A percentile compares a stretch with the other conserved stretches of the same genome.
These are phyloP conservation scores for Synergus itoensis DNA, from an alignment of 2,888 invertebrate species.

Conservation along the genomic window DNA sequence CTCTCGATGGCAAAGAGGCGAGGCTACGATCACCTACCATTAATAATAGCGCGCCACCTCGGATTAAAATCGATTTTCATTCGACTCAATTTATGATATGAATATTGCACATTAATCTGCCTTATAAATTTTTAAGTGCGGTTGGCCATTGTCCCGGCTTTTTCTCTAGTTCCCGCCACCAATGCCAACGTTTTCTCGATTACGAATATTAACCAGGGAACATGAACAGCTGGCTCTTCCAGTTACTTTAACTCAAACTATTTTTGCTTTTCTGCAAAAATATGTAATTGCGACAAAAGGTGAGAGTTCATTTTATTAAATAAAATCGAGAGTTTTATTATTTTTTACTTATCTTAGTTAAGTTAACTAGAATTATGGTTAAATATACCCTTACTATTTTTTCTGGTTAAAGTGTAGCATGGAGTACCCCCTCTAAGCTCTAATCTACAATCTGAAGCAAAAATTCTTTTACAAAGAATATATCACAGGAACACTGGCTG, in stretches of 20 bases:
- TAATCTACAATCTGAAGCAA: background rate
- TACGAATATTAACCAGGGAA: conserved; percentile 8
- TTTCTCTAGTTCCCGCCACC: conserved; percentile 1
- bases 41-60: conserved; percentile 53
- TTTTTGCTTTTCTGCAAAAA: conserved; percentile 14
- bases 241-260: background rate
- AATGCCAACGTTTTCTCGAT: conserved; percentile 21
- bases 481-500: conserved; percentile 15
- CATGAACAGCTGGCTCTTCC: conserved; percentile 24
- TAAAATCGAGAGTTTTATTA: background rate
- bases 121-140: conserved; percentile 40
- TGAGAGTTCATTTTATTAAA: background rate
- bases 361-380: too few relatives aligned
- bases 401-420: background rate
- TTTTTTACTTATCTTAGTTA: background rate
- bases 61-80: conserved; percentile 67
- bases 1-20: background rate
- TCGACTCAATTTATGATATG: conserved; percentile 64
- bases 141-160: conserved; percentile 19
- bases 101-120: conserved; percentile 54
- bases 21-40: conserved; percentile 56
- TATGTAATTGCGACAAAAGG: conserved; percentile 3
- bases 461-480: conserved; percentile 28
- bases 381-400: too few relatives aligned
- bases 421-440: background rate